These are phyloP conservation scores for Drosophila greeni DNA, from an alignment of 2,888 invertebrate genomes.

Conservation along the genomic window DNA sequence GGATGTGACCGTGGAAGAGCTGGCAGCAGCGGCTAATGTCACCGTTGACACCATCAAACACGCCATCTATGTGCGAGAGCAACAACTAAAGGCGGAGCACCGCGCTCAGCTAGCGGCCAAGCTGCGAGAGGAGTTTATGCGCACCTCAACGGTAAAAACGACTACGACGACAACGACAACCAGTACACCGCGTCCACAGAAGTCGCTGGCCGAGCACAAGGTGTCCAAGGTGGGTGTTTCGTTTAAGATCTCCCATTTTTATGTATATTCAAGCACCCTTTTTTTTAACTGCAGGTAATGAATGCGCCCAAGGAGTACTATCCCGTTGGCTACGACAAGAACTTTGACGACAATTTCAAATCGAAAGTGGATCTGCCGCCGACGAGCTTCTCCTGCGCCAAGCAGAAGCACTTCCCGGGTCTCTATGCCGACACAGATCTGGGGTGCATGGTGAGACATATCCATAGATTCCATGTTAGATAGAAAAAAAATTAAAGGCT, in stretches of 20 bases:
- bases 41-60: conserved; percentile 88
- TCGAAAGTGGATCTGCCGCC: conserved; percentile 91
- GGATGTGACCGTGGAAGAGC: conserved; percentile 79
- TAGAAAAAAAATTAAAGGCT: not conserved
- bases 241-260: not conserved
- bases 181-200: conserved; percentile 41
- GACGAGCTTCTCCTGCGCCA: conserved; percentile 90
- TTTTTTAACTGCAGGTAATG: conserved; percentile 83
- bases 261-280: too few species aligned
- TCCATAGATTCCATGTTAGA: not conserved
- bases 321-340: conserved; percentile 92
- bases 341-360: conserved; percentile 92
- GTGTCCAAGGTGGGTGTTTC: conserved; percentile 66
- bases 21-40: conserved; percentile 86
- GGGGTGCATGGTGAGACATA: conserved; percentile 88
- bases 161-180: conserved; percentile 78
- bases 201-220: conserved; percentile 64
- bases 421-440: conserved; percentile 92
- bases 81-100: conserved; percentile 83
- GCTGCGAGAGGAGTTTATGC: conserved; percentile 77
- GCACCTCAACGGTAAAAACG: conserved; percentile 79
- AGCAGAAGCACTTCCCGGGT: conserved; percentile 94
- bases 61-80: conserved; percentile 85
- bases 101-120: conserved; percentile 72
- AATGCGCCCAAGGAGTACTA: conserved; percentile 93